Base-by-base conservation (phyloP, 2,113 vertebrate species). In the Rhipidura dahli region DNA sequence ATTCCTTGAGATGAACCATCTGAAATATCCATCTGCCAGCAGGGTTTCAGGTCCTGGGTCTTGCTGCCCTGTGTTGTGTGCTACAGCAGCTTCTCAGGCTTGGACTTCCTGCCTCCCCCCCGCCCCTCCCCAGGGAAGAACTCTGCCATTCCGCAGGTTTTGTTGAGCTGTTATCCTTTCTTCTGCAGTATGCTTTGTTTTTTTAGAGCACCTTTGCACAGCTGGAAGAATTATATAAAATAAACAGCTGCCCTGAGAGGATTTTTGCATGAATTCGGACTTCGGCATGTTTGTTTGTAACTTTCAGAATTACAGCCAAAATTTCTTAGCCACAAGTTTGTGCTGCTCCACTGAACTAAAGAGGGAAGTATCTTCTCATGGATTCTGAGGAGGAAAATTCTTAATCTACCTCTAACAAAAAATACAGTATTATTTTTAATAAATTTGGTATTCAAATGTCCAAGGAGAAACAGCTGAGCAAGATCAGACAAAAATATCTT, bases 131-230 rank as follows among this genome's bases (percentile, higher is more conserved):
- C 8, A 24, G 53, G 70, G 45, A 82, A 64, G 26, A 84, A 3
- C 70, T 79, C 53, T 57, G 78, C 33, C 1, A 0, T 30, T 18
- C 44, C 10, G 6, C 28, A 33, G 87, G 40, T 76, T 80, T 45
- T 30, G 17, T 49, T 53, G 57, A 72, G 26, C 42, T 70, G 31
- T 66, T 81, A 72, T 14, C 31, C 53, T 54, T 71, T 61, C 44
- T 85, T 83, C 68, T 66, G 63, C 76, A 31, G 13, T 1, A 0
- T 72, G 59, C 31, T 82, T 17, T 89, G 65, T 66, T 93, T 93
- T 83, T 68, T 90, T 69, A 87, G 56, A 83, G 27, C 86, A 95
- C 89, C 80, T 94, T 90, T 76, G 56, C 73, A 76, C 73, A 81
- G 56, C 69, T 94, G 83, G 77, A 87, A 93, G 77, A 78, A 65